Evolutionary conservation across 2,113 vertebrate genomes (phyloP).

Genomic region (Hyperopisus bebe): DNA sequence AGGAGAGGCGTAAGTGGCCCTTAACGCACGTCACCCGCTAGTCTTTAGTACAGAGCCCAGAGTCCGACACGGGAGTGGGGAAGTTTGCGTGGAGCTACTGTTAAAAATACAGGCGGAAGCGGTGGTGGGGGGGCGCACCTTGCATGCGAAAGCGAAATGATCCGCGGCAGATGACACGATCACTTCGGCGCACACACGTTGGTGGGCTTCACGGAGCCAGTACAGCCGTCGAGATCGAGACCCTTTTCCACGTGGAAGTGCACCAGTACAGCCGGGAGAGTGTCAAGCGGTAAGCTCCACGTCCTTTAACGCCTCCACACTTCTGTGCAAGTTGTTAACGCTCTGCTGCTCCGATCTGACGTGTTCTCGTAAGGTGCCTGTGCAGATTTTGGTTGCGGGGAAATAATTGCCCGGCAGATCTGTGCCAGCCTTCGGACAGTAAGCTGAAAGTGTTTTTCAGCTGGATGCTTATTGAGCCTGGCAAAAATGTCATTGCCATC

Average conservation of each 20-base stretch:
- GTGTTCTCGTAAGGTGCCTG: neutral
- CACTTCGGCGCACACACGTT: neutral
- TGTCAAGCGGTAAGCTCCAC: neutral
- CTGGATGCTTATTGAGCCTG: neutral
- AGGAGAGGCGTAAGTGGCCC: neutral
- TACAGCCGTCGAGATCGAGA: neutral
- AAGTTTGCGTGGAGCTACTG: neutral
- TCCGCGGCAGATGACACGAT: neutral
- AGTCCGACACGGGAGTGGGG: neutral
- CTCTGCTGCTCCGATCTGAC: neutral
- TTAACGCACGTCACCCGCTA: neutral
- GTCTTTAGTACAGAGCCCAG: neutral
- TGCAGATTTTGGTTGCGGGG: neutral
- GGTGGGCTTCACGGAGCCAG: neutral
- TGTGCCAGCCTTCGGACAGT: neutral
- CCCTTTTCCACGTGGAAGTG: conserved; percentile 9
- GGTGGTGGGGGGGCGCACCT: neutral
- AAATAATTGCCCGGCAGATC: neutral
- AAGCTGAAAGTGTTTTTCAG: neutral
- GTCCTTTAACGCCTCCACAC: neutral
- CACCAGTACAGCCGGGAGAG: neutral
- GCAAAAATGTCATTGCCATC: neutral
- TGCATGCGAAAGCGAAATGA: neutral
- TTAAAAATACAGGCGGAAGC: neutral
- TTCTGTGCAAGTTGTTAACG: neutral